A percentile compares a stretch with the other conserved stretches of the same genome.
These are phyloP conservation scores for Myoxocephalus aenaeus DNA, from an alignment of 2,797 vertebrate genomes.

Conservation along the genomic window DNA sequence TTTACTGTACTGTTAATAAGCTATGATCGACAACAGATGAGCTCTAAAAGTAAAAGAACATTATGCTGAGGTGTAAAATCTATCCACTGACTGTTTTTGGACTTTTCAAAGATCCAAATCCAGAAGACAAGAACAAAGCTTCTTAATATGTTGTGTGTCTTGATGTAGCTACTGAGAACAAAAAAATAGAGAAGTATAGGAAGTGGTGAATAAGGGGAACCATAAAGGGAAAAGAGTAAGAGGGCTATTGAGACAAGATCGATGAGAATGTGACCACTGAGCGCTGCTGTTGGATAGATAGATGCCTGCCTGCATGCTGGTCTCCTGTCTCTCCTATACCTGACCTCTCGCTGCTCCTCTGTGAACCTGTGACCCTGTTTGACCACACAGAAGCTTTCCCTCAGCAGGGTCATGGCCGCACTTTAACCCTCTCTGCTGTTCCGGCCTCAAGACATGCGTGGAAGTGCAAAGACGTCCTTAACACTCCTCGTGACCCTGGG, in stretches of 20 bases:
- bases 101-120: neutral
- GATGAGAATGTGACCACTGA: slow-evolving; percentile 27
- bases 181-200: neutral
- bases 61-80: slow-evolving; percentile 1
- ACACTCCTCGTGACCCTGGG: slow-evolving; percentile 40
- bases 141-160: slow-evolving; percentile 3
- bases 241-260: slow-evolving; percentile 12
- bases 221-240: slow-evolving; percentile 5
- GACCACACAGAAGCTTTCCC: slow-evolving; percentile 75
- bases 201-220: neutral
- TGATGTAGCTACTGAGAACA: neutral
- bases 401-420: slow-evolving; percentile 69
- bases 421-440: slow-evolving; percentile 49
- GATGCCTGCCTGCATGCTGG: slow-evolving; percentile 26
- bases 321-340: slow-evolving; percentile 38
- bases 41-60: slow-evolving; percentile 20
- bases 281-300: slow-evolving; percentile 19
- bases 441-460: slow-evolving; percentile 14
- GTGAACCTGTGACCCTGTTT: slow-evolving; percentile 65
- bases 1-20: slow-evolving; percentile 47
- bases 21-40: slow-evolving; percentile 50
- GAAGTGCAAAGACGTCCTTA: slow-evolving; percentile 45
- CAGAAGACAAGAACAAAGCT: slow-evolving; percentile 17
- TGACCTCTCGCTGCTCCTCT: slow-evolving; percentile 52
- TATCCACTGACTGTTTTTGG: neutral